phyloP scores from a whole-genome alignment of 2,797 vertebrate genomes.

The Vipera latastei region DNA sequence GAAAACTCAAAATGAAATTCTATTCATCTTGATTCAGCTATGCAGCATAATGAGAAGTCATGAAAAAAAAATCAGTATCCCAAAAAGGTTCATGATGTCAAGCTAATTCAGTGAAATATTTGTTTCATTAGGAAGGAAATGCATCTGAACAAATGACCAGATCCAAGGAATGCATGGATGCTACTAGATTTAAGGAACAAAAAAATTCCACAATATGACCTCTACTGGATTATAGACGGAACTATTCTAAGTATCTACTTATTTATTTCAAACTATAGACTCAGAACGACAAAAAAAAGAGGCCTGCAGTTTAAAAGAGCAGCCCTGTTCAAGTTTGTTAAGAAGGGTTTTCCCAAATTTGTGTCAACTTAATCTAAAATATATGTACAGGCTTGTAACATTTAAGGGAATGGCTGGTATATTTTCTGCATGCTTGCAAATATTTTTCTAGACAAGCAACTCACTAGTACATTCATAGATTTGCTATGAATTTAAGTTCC shows the following conservation, averaged over 20 bases:
- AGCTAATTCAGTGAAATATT: slow-evolving; percentile 36
- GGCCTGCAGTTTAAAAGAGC: not conserved
- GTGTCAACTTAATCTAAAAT: not conserved
- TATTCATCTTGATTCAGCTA: slow-evolving; percentile 42
- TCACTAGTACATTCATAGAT: not conserved
- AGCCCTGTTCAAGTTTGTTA: not conserved
- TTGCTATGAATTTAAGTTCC: not conserved
- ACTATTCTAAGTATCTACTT: slow-evolving; percentile 7
- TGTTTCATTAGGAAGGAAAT: slow-evolving; percentile 36
- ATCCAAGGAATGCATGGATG: slow-evolving; percentile 42
- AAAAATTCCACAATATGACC: slow-evolving; percentile 3
- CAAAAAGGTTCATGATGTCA: slow-evolving; percentile 51
- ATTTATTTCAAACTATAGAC: not conserved
- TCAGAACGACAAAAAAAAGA: not conserved
- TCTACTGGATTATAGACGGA: not conserved
- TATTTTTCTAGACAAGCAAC: not conserved
- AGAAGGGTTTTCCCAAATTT: not conserved
- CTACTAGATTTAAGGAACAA: slow-evolving; percentile 44
- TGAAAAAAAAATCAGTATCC: slow-evolving; percentile 59
- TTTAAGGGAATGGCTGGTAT: not conserved
- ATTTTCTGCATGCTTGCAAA: not conserved
- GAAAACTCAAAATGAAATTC: slow-evolving; percentile 64
- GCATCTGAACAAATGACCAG: slow-evolving; percentile 41
- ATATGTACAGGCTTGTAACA: not conserved
- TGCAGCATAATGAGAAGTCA: slow-evolving; percentile 68